Evolutionary conservation across 2,888 invertebrate species (phyloP).

Genomic region (Cataglyphis altisquamis): DNA sequence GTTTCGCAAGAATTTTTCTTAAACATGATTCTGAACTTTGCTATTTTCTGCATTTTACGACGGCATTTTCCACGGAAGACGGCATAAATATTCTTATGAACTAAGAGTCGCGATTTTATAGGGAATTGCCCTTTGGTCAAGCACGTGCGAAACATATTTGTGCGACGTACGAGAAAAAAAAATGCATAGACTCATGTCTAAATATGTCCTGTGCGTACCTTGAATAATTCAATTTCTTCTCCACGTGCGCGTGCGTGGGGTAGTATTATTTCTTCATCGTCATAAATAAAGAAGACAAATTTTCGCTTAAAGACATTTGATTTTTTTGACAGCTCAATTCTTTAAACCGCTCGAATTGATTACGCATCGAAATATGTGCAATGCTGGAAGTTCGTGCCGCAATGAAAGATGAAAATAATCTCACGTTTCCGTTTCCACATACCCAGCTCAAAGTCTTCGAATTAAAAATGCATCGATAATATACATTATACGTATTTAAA

Average conservation of each 20-base stretch:
- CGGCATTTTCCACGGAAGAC: neutral
- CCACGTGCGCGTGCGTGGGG: neutral
- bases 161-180: neutral
- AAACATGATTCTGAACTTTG: neutral
- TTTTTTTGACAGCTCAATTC: neutral
- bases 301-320: neutral
- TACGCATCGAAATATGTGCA: neutral
- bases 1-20: neutral
- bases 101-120: neutral
- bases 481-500: too few species aligned
- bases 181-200: neutral
- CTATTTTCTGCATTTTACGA: neutral
- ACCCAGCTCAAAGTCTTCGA: neutral
- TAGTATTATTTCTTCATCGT: slow-evolving; percentile 9
- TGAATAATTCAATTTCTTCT: slow-evolving; percentile 16
- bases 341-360: neutral
- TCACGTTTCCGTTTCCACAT: too few species aligned
- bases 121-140: slow-evolving; percentile 1
- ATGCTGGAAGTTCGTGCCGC: neutral
- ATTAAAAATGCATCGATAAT: neutral
- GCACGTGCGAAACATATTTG: neutral
- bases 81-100: neutral
- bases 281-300: neutral
- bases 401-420: too few species aligned
- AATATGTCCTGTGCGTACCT: neutral